Evolutionary conservation across 2,888 invertebrate genomes (phyloP).

Genomic region (Ditula angustiorana): DNA sequence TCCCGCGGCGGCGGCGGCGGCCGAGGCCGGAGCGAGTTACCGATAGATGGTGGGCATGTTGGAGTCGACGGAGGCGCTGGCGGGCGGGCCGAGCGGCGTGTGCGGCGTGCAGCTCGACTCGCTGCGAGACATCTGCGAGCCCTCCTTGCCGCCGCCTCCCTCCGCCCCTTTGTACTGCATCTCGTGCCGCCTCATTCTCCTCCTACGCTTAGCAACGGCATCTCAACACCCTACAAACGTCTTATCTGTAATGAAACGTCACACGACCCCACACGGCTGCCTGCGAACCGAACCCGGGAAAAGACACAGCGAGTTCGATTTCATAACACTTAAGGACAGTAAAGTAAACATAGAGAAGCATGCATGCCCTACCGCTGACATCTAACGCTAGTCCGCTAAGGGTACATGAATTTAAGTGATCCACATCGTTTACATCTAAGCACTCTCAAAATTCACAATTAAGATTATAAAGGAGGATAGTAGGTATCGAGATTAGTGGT

Average conservation of each 20-base stretch:
- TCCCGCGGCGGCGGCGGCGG: conserved; percentile 56
- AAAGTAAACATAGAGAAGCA: conserved; percentile 74
- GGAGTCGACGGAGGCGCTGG: conserved; percentile 94
- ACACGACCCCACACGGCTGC: conserved; percentile 64
- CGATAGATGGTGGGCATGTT: conserved; percentile 95
- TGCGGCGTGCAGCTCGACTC: conserved; percentile 87
- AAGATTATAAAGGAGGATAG: conserved; percentile 52
- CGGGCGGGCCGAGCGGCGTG: conserved; percentile 82
- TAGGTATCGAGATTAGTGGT: conserved; percentile 51
- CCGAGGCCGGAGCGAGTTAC: conserved; percentile 80
- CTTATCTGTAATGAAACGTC: conserved; percentile 75
- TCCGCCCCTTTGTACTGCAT: conserved; percentile 74
- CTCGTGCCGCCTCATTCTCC: conserved; percentile 76
- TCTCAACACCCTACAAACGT: conserved; percentile 78
- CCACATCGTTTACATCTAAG: conserved; percentile 67
- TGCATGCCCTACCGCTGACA: conserved; percentile 80
- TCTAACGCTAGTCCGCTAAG: conserved; percentile 65
- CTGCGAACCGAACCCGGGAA: conserved; percentile 60
- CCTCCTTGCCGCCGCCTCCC: conserved; percentile 68
- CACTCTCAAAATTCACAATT: conserved; percentile 64
- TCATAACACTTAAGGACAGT: conserved; percentile 69
- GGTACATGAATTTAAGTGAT: conserved; percentile 59
- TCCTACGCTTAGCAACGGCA: conserved; percentile 78
- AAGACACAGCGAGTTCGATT: conserved; percentile 65
- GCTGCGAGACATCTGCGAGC: conserved; percentile 89